phyloP scores from a whole-genome alignment of 2,888 invertebrate genomes.

The Neoascia interrupta region DNA sequence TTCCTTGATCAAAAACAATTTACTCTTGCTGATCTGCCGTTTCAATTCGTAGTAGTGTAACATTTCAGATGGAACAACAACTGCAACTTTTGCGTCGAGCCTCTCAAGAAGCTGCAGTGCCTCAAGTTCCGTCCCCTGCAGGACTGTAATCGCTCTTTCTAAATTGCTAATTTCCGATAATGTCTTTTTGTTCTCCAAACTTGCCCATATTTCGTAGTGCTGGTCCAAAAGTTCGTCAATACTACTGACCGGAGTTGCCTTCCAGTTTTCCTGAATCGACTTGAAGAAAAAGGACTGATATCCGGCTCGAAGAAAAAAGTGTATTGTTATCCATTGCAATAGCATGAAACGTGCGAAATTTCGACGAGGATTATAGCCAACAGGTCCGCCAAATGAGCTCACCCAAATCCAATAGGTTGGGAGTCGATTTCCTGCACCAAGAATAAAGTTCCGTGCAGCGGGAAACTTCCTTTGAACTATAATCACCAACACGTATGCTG shows the following conservation, averaged over 20 bases:
- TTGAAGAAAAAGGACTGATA: constrained; percentile 71
- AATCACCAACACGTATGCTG: not conserved
- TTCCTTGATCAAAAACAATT: not conserved
- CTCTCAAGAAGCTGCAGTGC: not conserved
- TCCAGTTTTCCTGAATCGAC: constrained; percentile 18
- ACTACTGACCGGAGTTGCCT: not conserved
- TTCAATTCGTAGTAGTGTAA: not conserved
- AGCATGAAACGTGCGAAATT: constrained; percentile 73
- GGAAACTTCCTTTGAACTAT: not conserved
- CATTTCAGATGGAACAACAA: not conserved
- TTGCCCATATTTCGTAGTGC: not conserved
- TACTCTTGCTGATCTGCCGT: not conserved
- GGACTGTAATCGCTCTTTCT: not conserved
- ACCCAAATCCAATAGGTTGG: constrained; percentile 3
- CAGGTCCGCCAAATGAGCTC: constrained; percentile 67
- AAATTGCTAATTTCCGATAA: not conserved
- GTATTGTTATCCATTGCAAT: constrained; percentile 73
- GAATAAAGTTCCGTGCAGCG: not conserved
- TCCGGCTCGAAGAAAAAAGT: constrained; percentile 73
- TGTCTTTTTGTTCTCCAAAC: not conserved
- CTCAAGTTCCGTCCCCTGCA: not conserved
- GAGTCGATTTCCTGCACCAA: not conserved
- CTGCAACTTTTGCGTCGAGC: not conserved
- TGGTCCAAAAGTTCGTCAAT: not conserved
- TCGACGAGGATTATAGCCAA: constrained; percentile 67